A percentile compares a stretch with the other conserved stretches of the same genome.
Conservation (phyloP, 2,888 invertebrate genomes). For the Lasioglossum vierecki region DNA sequence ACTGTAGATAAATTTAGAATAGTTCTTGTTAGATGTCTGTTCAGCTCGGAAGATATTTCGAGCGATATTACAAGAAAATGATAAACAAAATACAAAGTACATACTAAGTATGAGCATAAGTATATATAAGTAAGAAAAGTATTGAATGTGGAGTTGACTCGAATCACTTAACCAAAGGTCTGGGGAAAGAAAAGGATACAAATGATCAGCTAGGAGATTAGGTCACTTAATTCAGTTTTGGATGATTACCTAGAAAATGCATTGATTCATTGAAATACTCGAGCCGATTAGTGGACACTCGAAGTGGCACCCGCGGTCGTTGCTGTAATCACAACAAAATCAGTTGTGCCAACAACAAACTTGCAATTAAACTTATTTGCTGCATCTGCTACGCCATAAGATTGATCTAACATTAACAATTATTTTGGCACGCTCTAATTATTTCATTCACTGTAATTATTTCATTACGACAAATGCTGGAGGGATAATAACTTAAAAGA, state of each 20-base stretch:
- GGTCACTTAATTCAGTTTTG: slow-evolving; percentile 82
- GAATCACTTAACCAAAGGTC: slow-evolving; percentile 65
- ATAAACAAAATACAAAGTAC: slow-evolving; percentile 62
- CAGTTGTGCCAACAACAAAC: slow-evolving; percentile 83
- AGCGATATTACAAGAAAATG: slow-evolving; percentile 53
- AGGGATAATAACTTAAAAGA: slow-evolving; percentile 39
- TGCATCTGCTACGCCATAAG: slow-evolving; percentile 11
- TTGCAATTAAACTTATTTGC: slow-evolving; percentile 48
- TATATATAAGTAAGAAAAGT: slow-evolving; percentile 38
- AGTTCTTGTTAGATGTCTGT: slow-evolving; percentile 37
- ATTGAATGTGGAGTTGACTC: slow-evolving; percentile 74
- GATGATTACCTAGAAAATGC: slow-evolving; percentile 84
- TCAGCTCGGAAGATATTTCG: background rate
- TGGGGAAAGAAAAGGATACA: slow-evolving; percentile 67
- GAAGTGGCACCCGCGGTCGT: slow-evolving; percentile 82
- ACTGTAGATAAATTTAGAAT: slow-evolving; percentile 80
- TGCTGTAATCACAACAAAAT: slow-evolving; percentile 84
- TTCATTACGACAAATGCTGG: slow-evolving; percentile 7
- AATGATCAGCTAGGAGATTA: slow-evolving; percentile 73
- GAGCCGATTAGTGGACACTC: slow-evolving; percentile 83
- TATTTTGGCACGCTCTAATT: slow-evolving; percentile 29
- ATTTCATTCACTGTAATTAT: slow-evolving; percentile 41
- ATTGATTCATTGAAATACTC: slow-evolving; percentile 84
- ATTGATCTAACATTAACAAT: slow-evolving; percentile 16
- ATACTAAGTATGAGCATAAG: slow-evolving; percentile 36